These are phyloP conservation scores for Dilophus febrilis DNA, from an alignment of 2,888 invertebrate species.

Conservation along the genomic window DNA sequence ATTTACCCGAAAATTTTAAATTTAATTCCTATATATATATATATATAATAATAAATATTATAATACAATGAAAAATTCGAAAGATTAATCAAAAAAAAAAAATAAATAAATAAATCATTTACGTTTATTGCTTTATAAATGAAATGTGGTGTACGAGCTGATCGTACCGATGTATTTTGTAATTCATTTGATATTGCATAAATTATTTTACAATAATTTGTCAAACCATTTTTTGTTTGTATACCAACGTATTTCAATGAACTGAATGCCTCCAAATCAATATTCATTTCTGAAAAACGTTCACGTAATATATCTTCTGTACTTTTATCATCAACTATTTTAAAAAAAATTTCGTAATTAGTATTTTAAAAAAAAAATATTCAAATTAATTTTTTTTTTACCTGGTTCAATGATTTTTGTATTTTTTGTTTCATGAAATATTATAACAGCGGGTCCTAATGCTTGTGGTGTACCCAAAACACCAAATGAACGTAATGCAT, in stretches of 20 bases:
- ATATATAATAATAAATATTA: not conserved
- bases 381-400: conserved; percentile 17
- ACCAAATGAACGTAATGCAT: conserved; percentile 27
- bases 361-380: conserved; percentile 1
- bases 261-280: conserved; percentile 53
- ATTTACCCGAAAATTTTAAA: conserved; percentile 54
- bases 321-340: conserved; percentile 35
- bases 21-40: conserved; percentile 43
- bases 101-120: conserved; percentile 8
- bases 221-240: conserved; percentile 34
- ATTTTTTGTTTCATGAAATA: conserved; percentile 64
- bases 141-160: conserved; percentile 45
- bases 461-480: conserved; percentile 27
- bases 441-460: conserved; percentile 55
- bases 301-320: conserved; percentile 43
- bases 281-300: conserved; percentile 41
- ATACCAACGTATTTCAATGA: conserved; percentile 47
- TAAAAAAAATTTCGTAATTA: not conserved
- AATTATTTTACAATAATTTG: conserved; percentile 42
- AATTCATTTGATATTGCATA: conserved; percentile 42
- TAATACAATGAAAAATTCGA: too few species aligned
- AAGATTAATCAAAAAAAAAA: too few species aligned
- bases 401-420: conserved; percentile 45
- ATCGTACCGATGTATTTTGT: conserved; percentile 50
- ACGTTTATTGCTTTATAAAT: conserved; percentile 52